phyloP scores from a whole-genome alignment of 2,113 vertebrate genomes.

The Neodontobutis hainanensis region DNA sequence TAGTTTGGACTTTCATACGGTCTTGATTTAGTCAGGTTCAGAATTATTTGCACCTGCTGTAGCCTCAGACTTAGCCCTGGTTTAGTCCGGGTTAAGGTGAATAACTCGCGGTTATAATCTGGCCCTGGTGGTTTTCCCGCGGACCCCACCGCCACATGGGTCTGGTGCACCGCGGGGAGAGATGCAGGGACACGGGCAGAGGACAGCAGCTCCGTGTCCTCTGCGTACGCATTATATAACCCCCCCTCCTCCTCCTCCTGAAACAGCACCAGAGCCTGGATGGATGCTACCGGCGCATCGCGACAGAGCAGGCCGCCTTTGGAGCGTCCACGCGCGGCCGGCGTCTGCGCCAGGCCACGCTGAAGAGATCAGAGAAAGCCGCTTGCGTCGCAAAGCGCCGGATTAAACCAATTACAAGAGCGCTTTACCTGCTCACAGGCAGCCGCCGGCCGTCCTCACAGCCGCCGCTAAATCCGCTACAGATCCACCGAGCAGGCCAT shows the following conservation, averaged over 20 bases:
- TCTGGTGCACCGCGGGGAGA: not conserved
- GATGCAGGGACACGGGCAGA: not conserved
- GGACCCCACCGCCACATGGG: no score
- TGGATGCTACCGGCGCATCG: conserved; percentile 39
- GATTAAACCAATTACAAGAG: conserved; percentile 37
- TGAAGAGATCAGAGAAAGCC: conserved; percentile 46
- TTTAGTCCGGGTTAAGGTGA: no score
- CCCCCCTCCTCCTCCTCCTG: not conserved
- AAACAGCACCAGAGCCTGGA: not conserved
- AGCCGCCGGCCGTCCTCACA: conserved; percentile 5
- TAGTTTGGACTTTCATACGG: no score
- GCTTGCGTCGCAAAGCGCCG: conserved; percentile 11
- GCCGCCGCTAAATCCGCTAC: conserved; percentile 42
- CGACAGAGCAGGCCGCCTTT: not conserved
- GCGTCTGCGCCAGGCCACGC: conserved; percentile 31
- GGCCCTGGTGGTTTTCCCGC: no score
- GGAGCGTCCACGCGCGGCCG: conserved; percentile 18
- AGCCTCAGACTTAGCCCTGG: no score
- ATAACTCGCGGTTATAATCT: no score
- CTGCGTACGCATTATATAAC: conserved; percentile 64
- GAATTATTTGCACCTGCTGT: no score
- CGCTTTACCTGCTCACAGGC: conserved; percentile 53
- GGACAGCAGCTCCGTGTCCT: conserved; percentile 31
- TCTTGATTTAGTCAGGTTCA: no score
- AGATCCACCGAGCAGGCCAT: conserved; percentile 45